Evolutionary conservation across 2,113 vertebrate genomes (phyloP).

Genomic region (Caranx melampygus): DNA sequence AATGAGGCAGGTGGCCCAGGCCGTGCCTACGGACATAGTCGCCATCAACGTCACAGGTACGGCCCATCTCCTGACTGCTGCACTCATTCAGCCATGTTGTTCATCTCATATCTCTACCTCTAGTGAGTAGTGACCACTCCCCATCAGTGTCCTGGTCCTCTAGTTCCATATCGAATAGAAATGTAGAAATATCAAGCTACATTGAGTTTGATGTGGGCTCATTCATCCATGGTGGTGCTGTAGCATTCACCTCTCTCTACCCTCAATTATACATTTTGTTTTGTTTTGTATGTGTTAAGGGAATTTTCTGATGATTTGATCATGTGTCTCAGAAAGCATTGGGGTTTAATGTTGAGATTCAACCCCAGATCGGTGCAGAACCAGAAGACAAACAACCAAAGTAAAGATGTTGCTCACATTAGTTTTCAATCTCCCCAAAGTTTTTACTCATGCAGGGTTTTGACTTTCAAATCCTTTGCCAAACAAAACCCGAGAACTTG

Average conservation of each 20-base stretch:
- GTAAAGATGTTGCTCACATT: background rate
- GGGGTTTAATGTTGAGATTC: background rate
- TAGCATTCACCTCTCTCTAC: constrained; percentile 10
- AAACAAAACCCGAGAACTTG: background rate
- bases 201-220: constrained; percentile 23
- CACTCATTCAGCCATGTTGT: background rate
- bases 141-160: constrained; percentile 11
- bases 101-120: background rate
- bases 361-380: background rate
- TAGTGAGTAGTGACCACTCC: constrained; percentile 8
- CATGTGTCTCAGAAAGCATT: constrained; percentile 1
- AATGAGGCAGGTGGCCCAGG: constrained; percentile 92
- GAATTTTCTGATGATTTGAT: constrained; percentile 31
- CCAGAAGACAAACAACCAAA: background rate
- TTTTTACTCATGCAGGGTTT: background rate
- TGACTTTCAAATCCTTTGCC: too few species aligned
- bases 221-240: background rate
- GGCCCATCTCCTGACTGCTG: background rate
- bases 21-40: constrained; percentile 92
- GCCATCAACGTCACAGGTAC: constrained; percentile 97
- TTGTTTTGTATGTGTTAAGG: constrained; percentile 34
- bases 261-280: constrained; percentile 2
- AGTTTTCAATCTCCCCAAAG: background rate
- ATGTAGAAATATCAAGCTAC: background rate
- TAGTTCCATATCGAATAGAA: constrained; percentile 15